A percentile compares a stretch with the other conserved stretches of the same genome.
Conservation (phyloP, 2,888 invertebrate species). For the Lepidonotus clava region DNA sequence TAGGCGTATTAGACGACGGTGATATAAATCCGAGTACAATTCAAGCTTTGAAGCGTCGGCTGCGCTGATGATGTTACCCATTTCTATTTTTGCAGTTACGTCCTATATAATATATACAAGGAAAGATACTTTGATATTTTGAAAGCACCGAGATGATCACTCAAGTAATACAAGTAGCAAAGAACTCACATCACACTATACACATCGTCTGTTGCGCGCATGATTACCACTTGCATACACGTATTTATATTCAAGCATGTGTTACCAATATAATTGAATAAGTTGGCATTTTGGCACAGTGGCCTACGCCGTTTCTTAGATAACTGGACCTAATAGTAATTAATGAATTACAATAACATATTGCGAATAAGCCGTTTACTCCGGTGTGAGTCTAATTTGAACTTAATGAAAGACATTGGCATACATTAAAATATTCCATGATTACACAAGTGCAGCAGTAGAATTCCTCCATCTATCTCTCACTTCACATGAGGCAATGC, state of each 20-base stretch:
- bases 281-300: not conserved
- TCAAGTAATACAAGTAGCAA: conserved; percentile 29
- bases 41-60: not conserved
- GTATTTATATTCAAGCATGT: not conserved
- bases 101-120: not conserved
- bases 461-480: not conserved
- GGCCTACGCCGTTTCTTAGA: too few relatives aligned
- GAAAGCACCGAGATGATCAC: conserved; percentile 38
- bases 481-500: not conserved
- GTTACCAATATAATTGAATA: not conserved
- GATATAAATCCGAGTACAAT: not conserved
- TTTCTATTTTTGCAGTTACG: not conserved
- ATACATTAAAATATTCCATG: conserved; percentile 36
- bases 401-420: conserved; percentile 54
- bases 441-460: conserved; percentile 13
- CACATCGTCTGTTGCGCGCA: too few relatives aligned
- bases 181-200: not conserved
- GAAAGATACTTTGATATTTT: not conserved
- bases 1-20: too few relatives aligned
- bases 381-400: not conserved
- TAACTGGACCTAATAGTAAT: too few relatives aligned
- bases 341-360: too few relatives aligned
- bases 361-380: not conserved
- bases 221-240: not conserved
- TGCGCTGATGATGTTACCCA: not conserved